Conservation (phyloP, 2,797 vertebrate genomes). For the Strix occidentalis region DNA sequence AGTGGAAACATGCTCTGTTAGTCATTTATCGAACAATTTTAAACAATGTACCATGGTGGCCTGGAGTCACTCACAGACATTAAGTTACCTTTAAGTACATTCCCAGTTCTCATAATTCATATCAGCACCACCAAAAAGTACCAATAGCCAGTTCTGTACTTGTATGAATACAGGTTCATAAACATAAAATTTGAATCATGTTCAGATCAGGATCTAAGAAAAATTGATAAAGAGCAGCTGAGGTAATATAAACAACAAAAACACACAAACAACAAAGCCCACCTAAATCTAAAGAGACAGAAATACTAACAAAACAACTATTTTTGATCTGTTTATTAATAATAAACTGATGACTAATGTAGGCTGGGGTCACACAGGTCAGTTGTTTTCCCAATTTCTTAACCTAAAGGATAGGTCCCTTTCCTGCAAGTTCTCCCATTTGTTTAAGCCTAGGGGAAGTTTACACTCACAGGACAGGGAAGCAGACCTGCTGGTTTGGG, state of each 20-base stretch:
- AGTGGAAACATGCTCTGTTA: background rate
- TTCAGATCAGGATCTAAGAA: background rate
- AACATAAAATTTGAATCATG: background rate
- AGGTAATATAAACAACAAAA: background rate
- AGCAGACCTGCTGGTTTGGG: background rate
- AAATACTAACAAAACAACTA: background rate
- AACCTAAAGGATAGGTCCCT: background rate
- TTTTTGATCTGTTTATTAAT: background rate
- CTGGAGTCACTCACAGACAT: background rate
- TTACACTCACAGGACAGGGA: background rate
- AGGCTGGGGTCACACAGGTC: background rate
- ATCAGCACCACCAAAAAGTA: background rate
- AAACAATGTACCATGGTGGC: background rate
- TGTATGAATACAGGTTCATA: background rate
- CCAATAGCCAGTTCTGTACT: background rate
- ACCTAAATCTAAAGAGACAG: background rate
- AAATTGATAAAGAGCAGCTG: background rate
- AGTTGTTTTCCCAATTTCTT: background rate
- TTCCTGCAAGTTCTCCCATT: background rate
- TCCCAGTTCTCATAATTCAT: background rate
- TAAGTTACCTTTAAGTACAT: background rate
- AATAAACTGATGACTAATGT: background rate
- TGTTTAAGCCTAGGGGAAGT: background rate
- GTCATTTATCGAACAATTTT: slow-evolving; percentile 10
- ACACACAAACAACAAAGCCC: background rate